Evolutionary conservation across 2,113 vertebrate genomes (phyloP).

Genomic region (Saguinus midas): DNA sequence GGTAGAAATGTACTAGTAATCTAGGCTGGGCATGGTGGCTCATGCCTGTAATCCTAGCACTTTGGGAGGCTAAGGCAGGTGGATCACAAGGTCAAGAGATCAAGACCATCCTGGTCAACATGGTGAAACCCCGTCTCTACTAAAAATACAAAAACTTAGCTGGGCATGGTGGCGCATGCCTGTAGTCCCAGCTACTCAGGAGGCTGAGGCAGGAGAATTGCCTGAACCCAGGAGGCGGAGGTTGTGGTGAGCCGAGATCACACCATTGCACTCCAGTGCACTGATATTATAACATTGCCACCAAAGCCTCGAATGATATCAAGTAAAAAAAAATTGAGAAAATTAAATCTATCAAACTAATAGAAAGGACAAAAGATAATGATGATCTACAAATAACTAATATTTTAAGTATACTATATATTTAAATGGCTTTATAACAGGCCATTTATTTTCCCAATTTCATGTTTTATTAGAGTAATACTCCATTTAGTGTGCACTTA

Average conservation of each 20-base stretch:
- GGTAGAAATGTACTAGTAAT: background rate
- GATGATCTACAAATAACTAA: background rate
- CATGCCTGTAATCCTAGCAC: too few species aligned
- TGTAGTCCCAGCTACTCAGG: too few species aligned
- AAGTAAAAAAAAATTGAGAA: background rate
- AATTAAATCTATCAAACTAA: background rate
- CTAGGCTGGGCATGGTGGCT: background rate
- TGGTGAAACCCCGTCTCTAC: too few species aligned
- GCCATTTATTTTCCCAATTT: background rate
- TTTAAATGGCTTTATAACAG: background rate
- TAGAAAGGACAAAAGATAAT: background rate
- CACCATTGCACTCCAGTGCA: too few species aligned
- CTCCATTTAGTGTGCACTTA: background rate
- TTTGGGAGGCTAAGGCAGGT: too few species aligned
- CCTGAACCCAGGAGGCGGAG: too few species aligned
- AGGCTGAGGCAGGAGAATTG: too few species aligned
- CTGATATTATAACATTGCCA: background rate
- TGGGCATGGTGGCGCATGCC: too few species aligned
- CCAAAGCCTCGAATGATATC: background rate
- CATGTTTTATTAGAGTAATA: background rate
- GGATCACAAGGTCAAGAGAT: too few species aligned
- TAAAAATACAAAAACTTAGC: too few species aligned
- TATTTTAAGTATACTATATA: background rate
- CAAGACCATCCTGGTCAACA: too few species aligned
- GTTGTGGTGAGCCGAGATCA: too few species aligned